Evolutionary conservation across 2,113 vertebrate genomes (phyloP).

Genomic region (Orcinus orca): DNA sequence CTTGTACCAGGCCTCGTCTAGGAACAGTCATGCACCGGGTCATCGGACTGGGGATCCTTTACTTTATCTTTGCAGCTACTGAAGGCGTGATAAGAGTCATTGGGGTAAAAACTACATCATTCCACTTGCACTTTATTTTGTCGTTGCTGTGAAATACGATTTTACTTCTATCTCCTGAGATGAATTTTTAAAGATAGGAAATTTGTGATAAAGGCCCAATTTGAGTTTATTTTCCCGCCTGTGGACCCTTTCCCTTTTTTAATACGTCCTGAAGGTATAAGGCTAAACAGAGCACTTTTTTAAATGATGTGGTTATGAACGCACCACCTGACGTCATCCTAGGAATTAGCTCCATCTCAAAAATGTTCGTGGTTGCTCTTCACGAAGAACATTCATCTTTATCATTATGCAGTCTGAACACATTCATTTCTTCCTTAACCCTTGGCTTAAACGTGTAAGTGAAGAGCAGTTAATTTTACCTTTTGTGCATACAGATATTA

Average conservation of each 20-base stretch:
- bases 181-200: neutral
- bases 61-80: conserved; percentile 88
- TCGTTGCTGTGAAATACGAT: neutral
- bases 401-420: neutral
- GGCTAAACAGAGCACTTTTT: neutral
- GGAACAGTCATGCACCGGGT: conserved; percentile 92
- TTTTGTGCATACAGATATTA: neutral
- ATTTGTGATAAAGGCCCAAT: neutral
- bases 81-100: conserved; percentile 90
- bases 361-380: neutral
- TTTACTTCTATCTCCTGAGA: neutral
- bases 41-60: conserved; percentile 88
- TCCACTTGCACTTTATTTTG: neutral
- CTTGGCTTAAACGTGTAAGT: neutral
- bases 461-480: neutral
- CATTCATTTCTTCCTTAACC: neutral
- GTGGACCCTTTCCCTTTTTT: neutral
- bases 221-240: neutral
- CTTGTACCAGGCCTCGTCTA: conserved; percentile 85
- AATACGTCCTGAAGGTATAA: neutral
- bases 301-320: neutral
- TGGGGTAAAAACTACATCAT: conserved; percentile 83
- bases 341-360: neutral
- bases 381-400: neutral
- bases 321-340: neutral